Percentiles rank a stretch among this genome's conserved stretches.
phyloP scores from a whole-genome alignment of 2,797 vertebrate genomes.

The Telmatherina bonti region DNA sequence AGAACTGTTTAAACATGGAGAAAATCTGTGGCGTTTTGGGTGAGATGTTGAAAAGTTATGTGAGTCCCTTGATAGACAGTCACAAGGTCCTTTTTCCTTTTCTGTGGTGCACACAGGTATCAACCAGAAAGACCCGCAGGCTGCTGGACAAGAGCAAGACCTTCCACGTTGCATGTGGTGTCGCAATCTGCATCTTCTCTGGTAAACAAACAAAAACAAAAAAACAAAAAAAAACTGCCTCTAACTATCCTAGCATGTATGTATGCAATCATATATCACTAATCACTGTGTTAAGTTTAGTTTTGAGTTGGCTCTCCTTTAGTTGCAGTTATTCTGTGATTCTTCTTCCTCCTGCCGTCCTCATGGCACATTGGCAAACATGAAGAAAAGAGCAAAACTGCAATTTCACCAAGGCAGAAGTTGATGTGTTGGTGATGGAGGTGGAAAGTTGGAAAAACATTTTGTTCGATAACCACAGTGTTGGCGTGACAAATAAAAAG shows the following conservation, averaged over 20 bases:
- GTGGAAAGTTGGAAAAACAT: too few species aligned
- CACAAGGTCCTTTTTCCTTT: background rate
- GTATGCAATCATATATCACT: conserved; percentile 30
- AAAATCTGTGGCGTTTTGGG: background rate
- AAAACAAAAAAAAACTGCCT: conserved; percentile 18
- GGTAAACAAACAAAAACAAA: conserved; percentile 75
- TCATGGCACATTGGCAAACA: too few species aligned
- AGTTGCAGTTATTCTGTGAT: too few species aligned
- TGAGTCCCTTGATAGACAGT: background rate
- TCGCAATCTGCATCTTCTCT: conserved; percentile 93
- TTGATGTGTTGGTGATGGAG: too few species aligned
- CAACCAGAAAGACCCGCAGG: conserved; percentile 90
- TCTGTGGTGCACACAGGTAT: conserved; percentile 79
- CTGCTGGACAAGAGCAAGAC: conserved; percentile 94
- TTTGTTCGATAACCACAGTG: too few species aligned
- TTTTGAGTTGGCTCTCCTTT: conserved; percentile 6
- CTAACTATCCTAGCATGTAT: conserved; percentile 12
- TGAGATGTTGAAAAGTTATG: background rate
- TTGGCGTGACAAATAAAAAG: too few species aligned
- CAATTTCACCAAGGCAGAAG: too few species aligned
- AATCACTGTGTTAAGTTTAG: conserved; percentile 28
- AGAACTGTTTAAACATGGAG: background rate
- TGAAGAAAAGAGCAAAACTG: too few species aligned
- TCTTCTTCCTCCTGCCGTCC: too few species aligned
- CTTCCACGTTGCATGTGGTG: conserved; percentile 93